phyloP scores from a whole-genome alignment of 2,888 invertebrate species.

The Sthenelais limicola region DNA sequence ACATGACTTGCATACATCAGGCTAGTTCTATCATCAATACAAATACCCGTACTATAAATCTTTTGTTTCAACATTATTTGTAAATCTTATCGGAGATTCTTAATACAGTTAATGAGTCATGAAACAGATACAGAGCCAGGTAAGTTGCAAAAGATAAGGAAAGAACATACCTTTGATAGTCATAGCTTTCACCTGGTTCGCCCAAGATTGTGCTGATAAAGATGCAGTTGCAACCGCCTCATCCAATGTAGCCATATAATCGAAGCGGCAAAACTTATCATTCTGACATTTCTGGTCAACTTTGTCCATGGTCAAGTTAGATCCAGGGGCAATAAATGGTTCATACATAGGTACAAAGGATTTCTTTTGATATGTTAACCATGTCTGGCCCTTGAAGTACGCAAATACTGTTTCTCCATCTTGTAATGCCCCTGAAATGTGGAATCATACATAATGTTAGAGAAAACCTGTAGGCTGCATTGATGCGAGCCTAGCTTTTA shows the following conservation, averaged over 20 bases:
- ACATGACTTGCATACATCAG: too few species aligned
- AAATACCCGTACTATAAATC: too few species aligned
- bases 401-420: conserved; percentile 29
- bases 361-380: conserved; percentile 22
- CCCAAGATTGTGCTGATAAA: conserved; percentile 27
- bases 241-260: conserved; percentile 44
- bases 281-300: conserved; percentile 38
- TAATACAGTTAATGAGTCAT: too few species aligned
- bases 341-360: conserved; percentile 43
- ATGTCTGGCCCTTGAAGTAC: conserved; percentile 18
- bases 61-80: too few species aligned
- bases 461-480: too few species aligned
- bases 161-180: conserved; percentile 24
- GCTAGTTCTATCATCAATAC: too few species aligned
- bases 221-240: conserved; percentile 21
- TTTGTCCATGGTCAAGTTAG: conserved; percentile 10
- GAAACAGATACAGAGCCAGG: too few species aligned
- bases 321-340: conserved; percentile 9
- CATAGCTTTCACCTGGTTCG: conserved; percentile 16
- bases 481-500: too few species aligned
- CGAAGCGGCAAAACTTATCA: conserved; percentile 42
- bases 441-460: too few species aligned
- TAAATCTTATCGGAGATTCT: too few species aligned
- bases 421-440: conserved; percentile 34
- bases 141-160: too few species aligned